phyloP scores from a whole-genome alignment of 2,113 vertebrate species.

The Isichthys henryi region DNA sequence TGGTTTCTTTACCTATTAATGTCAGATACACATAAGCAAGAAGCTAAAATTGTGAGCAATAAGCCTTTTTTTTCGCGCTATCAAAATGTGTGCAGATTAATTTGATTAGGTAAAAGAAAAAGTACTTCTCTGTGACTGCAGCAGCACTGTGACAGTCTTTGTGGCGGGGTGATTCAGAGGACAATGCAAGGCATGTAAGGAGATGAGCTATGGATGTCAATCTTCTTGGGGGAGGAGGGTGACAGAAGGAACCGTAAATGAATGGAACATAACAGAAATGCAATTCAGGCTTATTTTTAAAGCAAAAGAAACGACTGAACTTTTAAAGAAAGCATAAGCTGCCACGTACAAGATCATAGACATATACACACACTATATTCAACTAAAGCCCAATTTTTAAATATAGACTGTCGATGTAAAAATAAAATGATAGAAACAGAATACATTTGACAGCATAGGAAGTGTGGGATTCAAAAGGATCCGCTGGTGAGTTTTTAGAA shows the following conservation, averaged over 20 bases:
- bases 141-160: conserved; percentile 39
- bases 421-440: neutral
- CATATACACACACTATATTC: neutral
- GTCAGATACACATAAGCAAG: neutral
- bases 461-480: neutral
- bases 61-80: neutral
- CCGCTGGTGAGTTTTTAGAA: neutral
- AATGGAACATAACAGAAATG: neutral
- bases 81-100: conserved; percentile 5
- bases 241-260: neutral
- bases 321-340: neutral
- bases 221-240: conserved; percentile 19
- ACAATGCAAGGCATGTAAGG: conserved; percentile 52
- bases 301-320: neutral
- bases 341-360: neutral
- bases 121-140: conserved; percentile 25
- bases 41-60: neutral
- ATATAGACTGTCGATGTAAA: neutral
- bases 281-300: neutral
- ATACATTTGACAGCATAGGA: neutral
- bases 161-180: conserved; percentile 49
- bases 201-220: conserved; percentile 21
- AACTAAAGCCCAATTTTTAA: neutral
- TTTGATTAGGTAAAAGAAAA: conserved; percentile 46
- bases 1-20: conserved; percentile 22